Percentiles rank a stretch among this genome's conserved stretches.
phyloP scores from a whole-genome alignment of 2,888 invertebrate species.

The Orthosia cruda region DNA sequence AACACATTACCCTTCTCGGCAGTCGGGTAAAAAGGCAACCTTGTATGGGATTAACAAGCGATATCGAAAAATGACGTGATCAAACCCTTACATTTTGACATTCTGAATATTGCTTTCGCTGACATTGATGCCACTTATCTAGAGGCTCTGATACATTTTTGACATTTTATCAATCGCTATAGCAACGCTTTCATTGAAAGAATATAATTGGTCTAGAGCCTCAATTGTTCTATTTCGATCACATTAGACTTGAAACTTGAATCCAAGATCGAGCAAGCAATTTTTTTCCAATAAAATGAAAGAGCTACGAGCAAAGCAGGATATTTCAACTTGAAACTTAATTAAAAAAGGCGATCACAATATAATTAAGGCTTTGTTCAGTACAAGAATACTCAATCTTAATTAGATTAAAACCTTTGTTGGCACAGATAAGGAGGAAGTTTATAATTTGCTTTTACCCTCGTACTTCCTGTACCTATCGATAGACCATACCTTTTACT shows the following conservation, averaged over 20 bases:
- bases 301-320: background rate
- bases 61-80: too few species aligned
- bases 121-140: too few species aligned
- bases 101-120: too few species aligned
- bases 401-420: slow-evolving; percentile 31
- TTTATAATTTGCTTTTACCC: slow-evolving; percentile 22
- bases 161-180: too few species aligned
- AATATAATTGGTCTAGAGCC: too few species aligned
- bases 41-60: too few species aligned
- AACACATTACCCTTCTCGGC: too few species aligned
- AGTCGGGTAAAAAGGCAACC: too few species aligned
- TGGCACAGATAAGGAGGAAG: slow-evolving; percentile 23
- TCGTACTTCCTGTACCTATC: background rate
- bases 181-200: too few species aligned
- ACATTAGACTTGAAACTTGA: background rate
- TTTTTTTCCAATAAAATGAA: background rate
- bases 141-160: too few species aligned
- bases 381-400: background rate
- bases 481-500: background rate
- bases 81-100: too few species aligned
- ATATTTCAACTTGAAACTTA: slow-evolving; percentile 3
- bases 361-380: slow-evolving; percentile 23
- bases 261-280: background rate
- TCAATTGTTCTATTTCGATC: background rate
- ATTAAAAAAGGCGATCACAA: slow-evolving; percentile 9